Base-by-base conservation (phyloP, 2,888 invertebrate genomes). In the Caenorhabditis angaria region DNA sequence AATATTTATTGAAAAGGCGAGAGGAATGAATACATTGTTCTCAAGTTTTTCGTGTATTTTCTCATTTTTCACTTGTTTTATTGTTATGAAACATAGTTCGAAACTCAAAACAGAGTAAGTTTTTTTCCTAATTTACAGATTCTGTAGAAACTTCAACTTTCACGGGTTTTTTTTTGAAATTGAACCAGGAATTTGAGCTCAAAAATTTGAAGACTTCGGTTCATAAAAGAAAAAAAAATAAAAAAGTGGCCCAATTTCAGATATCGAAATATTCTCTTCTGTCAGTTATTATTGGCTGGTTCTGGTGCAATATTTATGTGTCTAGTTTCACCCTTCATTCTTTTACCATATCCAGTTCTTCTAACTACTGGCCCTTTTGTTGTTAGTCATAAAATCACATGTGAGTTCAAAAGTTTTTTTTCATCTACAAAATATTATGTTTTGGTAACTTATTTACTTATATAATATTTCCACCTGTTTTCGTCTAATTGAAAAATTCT, bases 261-360 rank as follows among this genome's bases (percentile, higher is more conserved):
- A 18, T 70, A 70, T 32, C 65, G 70, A 12, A 65, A 70, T 27
- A 65, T 65, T n/a, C 58, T 70, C 18, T n/a, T 65, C 4, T 41
- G 65, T 10, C 70, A 70, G 27, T 24, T 70, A 18, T 54, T 57
- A 1, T 22, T 65, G 5, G 61, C 65, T 6, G 47, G 61, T 4
- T 29, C n/a, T 28, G 70, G 70, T 0, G 56, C 61, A 18, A 51
- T 70, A 20, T 32, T 70, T 20, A 54, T 65, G 8, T 48, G 28
- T 22, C 10, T 70, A 0, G 54, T 65, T 2, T 61, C 65, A 1
- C 70, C 70, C 6, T 51, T 25, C 8, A 63, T 70, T 18, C 22
- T 70, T 0, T 41, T 65, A 53, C 70, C 70, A 48, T 70, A 65
- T 25, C 70, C 70, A 0, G 58, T 60, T 61, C 47, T 70, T 32